Conservation (phyloP, 2,113 vertebrate genomes). For the Galeopterus variegatus region DNA sequence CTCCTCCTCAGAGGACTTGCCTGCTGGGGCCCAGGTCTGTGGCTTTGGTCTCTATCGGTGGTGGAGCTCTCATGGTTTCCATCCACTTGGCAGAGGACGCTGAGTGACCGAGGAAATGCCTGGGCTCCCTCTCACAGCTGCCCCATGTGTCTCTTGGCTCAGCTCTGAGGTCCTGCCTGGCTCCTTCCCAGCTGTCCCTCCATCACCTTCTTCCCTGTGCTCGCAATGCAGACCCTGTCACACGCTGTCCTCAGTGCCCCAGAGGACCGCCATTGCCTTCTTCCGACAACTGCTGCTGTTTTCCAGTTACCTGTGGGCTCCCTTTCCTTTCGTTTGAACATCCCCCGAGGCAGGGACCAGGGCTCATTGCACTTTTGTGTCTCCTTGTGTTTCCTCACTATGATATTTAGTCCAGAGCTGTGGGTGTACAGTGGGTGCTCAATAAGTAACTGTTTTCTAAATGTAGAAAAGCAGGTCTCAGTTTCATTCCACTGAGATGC, state of each 20-base stretch:
- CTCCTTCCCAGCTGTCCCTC: not conserved
- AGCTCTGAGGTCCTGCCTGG: not conserved
- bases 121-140: not conserved
- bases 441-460: not conserved
- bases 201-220: too few relatives aligned
- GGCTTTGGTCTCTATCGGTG: not conserved
- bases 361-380: not conserved
- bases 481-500: not conserved
- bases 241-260: not conserved
- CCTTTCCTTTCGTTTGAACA: not conserved
- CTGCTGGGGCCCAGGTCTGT: not conserved
- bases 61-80: not conserved
- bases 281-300: not conserved
- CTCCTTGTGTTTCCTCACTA: not conserved
- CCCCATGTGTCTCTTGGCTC: not conserved
- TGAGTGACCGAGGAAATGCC: not conserved
- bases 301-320: not conserved
- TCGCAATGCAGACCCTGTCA: not conserved
- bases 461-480: not conserved
- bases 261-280: not conserved
- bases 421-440: not conserved
- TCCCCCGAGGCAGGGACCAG: not conserved
- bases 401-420: too few relatives aligned
- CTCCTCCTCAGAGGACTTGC: not conserved
- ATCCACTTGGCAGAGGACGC: not conserved